Conservation (phyloP, 2,888 invertebrate species). For the Silvanus unidentatus region DNA sequence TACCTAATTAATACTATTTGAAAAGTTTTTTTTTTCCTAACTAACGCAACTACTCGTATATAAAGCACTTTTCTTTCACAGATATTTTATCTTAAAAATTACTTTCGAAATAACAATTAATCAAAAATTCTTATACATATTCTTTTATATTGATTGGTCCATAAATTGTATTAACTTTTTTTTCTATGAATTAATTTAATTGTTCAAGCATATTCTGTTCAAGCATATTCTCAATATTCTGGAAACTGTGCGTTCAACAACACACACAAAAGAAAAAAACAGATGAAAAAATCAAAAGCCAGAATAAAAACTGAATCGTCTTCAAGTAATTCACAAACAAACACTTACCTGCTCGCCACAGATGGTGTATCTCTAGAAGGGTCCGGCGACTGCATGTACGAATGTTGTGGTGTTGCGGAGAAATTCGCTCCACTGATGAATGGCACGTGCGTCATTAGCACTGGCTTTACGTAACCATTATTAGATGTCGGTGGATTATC, state of each 20-base stretch:
- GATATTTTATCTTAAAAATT: neutral
- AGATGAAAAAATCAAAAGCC: too few species aligned
- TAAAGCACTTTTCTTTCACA: neutral
- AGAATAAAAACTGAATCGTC: neutral
- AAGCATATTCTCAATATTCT: too few species aligned
- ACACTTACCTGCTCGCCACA: constrained; percentile 67
- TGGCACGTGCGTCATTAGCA: constrained; percentile 77
- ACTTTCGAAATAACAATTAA: constrained; percentile 3
- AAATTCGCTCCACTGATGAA: constrained; percentile 55
- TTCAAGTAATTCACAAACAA: constrained; percentile 1
- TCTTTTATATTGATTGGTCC: constrained; percentile 8
- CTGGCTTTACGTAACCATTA: constrained; percentile 83
- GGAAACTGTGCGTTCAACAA: too few species aligned
- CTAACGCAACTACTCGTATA: too few species aligned
- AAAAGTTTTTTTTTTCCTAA: too few species aligned
- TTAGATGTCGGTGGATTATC: constrained; percentile 56
- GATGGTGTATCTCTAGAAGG: constrained; percentile 68
- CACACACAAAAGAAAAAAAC: neutral
- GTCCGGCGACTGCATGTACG: constrained; percentile 64
- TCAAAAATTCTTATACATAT: too few species aligned
- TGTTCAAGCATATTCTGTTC: constrained; percentile 42
- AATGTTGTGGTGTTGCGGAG: constrained; percentile 65
- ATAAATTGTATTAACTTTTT: constrained; percentile 8
- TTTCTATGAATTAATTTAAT: constrained; percentile 23
- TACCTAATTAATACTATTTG: too few species aligned